A percentile compares a stretch with the other conserved stretches of the same genome.
These are phyloP conservation scores for Macroglossus sobrinus DNA, from an alignment of 2,113 vertebrate species.

Conservation along the genomic window DNA sequence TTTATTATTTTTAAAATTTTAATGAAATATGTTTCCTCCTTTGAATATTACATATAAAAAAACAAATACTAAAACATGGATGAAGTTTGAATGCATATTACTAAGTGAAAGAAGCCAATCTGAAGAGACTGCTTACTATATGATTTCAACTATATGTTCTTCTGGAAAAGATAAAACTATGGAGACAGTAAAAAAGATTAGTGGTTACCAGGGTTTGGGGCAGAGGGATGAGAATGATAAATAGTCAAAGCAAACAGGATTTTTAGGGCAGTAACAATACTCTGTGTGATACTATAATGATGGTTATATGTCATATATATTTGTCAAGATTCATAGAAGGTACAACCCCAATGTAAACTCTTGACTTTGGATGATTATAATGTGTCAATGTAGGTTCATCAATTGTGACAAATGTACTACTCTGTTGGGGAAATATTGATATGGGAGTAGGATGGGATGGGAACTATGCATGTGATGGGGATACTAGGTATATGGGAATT, in stretches of 20 bases:
- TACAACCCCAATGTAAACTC: not conserved
- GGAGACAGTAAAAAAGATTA: not conserved
- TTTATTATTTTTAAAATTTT: not conserved
- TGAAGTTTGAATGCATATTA: not conserved
- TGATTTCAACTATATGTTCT: not conserved
- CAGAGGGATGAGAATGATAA: not conserved
- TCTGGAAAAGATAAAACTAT: not conserved
- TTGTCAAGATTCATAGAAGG: not conserved
- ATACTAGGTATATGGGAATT: not conserved
- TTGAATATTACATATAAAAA: slow-evolving; percentile 1
- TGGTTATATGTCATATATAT: not conserved
- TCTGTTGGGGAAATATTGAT: not conserved
- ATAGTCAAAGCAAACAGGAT: not conserved
- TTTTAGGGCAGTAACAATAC: not conserved
- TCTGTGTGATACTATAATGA: not conserved
- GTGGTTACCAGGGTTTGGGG: not conserved
- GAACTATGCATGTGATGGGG: not conserved
- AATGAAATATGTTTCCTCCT: not conserved
- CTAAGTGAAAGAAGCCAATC: not conserved
- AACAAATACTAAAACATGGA: not conserved
- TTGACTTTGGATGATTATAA: not conserved
- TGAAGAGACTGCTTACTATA: not conserved
- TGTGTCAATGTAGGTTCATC: not conserved
- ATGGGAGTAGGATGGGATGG: not conserved
- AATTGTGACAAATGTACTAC: not conserved